Base-by-base conservation (phyloP, 2,888 invertebrate genomes). In the Trimorus sp. region DNA sequence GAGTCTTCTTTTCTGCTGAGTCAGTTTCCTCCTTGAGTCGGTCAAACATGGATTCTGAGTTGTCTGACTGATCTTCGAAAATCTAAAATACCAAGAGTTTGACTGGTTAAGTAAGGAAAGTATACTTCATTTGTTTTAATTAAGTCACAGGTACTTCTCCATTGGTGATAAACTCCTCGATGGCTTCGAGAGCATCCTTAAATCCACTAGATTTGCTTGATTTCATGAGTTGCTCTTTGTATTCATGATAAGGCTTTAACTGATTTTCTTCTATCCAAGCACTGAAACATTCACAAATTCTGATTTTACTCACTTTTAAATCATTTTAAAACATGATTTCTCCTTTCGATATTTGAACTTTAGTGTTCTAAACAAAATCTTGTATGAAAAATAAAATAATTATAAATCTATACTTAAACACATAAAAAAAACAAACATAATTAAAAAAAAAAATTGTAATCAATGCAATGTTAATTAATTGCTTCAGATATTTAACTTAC, bases 191-290 rank as follows among this genome's bases (percentile, higher is more conserved):
- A 0, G 97, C 97, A 83, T 96, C 95, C 90, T 96, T 96, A 90
- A 97, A 97, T 7, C 94, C 93, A 0, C 93, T 92, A 0, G 95
- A 94, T 92, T 97, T 97, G 91, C 94, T 95, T 0, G 95, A 94
- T 90, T 95, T 96, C 69, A 94, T 93, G 78, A 97, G 93, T 87
- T 96, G 95, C 37, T 96, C 96, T 91, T 97, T 97, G 91, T 94
- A 95, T 81, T 96, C 95, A 12, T 94, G 94, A 91, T 97, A 98
- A 0, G 96, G 95, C 91, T 96, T 96, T 68, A 98, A 95, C 88
- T 96, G 95, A 84, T 94, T 93, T 85, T 96, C 95, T 89, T 97
- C 97, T 84, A 98, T 97, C 97, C 97, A 98, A 7, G 97, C 98
- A 93, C 97, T 97, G 93, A 69, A 79, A 78, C 73, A 65, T 68